These are phyloP conservation scores for Halcyon chelicuti DNA, from an alignment of 2,797 vertebrate genomes.

Conservation along the genomic window DNA sequence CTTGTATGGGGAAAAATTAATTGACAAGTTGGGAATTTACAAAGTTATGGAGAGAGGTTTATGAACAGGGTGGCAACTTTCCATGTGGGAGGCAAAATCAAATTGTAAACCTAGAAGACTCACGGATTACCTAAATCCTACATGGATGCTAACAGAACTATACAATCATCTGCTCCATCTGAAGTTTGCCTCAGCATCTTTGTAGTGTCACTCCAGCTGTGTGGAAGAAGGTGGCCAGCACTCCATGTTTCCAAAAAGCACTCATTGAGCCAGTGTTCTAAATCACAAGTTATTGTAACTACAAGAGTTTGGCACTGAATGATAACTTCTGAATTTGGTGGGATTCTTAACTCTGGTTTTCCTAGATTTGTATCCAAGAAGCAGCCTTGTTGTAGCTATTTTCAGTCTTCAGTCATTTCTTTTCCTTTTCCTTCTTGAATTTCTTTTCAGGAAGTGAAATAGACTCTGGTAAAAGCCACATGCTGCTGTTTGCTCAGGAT, in stretches of 20 bases:
- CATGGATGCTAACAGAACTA: background rate
- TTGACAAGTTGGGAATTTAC: background rate
- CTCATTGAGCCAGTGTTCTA: background rate
- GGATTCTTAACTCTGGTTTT: background rate
- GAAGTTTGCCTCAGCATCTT: background rate
- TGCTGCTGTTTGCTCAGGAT: background rate
- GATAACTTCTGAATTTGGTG: background rate
- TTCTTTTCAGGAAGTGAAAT: background rate
- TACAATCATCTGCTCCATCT: background rate
- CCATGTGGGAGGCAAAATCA: background rate
- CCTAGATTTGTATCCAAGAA: background rate
- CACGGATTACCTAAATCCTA: background rate
- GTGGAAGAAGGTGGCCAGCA: background rate
- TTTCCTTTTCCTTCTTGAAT: background rate
- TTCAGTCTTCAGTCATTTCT: background rate
- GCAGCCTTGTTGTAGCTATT: background rate
- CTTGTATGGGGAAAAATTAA: background rate
- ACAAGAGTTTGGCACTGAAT: background rate
- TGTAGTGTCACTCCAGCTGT: background rate
- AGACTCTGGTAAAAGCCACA: background rate
- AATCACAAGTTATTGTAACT: background rate
- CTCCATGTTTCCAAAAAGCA: background rate
- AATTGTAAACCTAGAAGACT: background rate
- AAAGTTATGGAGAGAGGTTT: background rate
- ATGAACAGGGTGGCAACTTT: background rate